Evolutionary conservation across 2,888 invertebrate species (phyloP), one percentile per base, ranked within the genome.

Genomic region (Drosophila neonasuta): DNA sequence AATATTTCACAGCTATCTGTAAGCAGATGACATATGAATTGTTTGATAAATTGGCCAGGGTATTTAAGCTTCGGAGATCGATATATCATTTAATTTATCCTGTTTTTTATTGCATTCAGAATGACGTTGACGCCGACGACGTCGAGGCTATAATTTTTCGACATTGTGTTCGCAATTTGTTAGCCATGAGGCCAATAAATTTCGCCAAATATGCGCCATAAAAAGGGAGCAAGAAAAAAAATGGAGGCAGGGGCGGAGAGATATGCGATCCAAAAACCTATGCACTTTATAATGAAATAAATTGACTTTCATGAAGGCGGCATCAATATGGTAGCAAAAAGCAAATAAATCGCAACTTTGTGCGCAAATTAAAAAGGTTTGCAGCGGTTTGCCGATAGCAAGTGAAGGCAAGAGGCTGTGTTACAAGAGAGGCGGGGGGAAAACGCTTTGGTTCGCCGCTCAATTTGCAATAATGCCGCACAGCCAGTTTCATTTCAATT

Each of bases 241-340:
- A 30, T 41, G 5, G 36, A 52, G 24, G 9, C 10, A 30, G 32
- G 10, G 10, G 39, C n/a, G 54, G 49, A 61, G 36, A 24, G 13
- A 60, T 20, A 48, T 57, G 48, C 45, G 65, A 71, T 68, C 44
- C 61, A 58, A 54, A 68, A 77, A 76, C 79, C 80, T 79, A 81
- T 81, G 81, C 81, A 74, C 71, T 81, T 72, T 73, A 83, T 86
- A 86, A 83, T 79, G 77, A 83, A 82, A 86, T 86, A 80, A 83
- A 83, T 86, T 80, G 86, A 74, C 81, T 80, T 80, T 72, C 72
- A 76, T 80, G 77, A 56, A 65, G 61, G 73, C 69, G 54, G 70
- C 51, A 68, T 72, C 77, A 71, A 76, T 76, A 85, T 82, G 76
- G 68, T 39, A 54, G 68, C 57, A 39, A 51, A 74, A 74, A 56